Conservation (phyloP, 1,140 invertebrate genomes). For the Aphaenogaster rudis region DNA sequence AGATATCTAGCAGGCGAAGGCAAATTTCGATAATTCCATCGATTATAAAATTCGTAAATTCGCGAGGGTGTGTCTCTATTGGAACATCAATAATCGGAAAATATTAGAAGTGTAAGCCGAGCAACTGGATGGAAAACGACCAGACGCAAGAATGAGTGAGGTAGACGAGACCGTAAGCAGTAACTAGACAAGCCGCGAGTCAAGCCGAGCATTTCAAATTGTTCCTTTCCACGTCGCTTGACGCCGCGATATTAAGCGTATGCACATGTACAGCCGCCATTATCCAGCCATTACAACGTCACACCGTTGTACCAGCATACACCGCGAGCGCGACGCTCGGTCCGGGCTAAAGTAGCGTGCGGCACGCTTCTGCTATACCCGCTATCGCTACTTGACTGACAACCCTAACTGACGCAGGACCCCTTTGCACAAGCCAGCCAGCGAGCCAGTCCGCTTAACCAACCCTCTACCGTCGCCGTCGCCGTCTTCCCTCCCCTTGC, state of each 20-base stretch:
- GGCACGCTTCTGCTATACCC: slow-evolving; percentile 74
- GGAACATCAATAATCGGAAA: not conserved
- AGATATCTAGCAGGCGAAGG: not conserved
- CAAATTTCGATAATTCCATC: not conserved
- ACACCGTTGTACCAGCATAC: slow-evolving; percentile 72
- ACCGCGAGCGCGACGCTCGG: slow-evolving; percentile 60
- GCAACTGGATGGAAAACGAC: not conserved
- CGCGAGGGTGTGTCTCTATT: not conserved
- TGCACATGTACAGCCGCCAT: slow-evolving; percentile 73
- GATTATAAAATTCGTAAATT: not conserved
- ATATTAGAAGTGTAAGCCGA: not conserved
- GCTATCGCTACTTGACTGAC: slow-evolving; percentile 78
- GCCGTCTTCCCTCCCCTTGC: not conserved
- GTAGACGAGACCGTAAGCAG: not conserved
- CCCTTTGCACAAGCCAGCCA: slow-evolving; percentile 44
- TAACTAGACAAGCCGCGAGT: slow-evolving; percentile 45
- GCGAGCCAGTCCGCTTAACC: slow-evolving; percentile 40
- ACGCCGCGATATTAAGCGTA: slow-evolving; percentile 75
- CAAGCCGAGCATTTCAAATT: slow-evolving; percentile 68
- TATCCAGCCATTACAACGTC: slow-evolving; percentile 80
- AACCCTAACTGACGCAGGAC: slow-evolving; percentile 73
- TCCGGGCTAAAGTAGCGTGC: slow-evolving; percentile 75
- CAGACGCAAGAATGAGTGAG: not conserved
- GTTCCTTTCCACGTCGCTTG: slow-evolving; percentile 71
- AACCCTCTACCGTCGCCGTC: not conserved